A percentile compares a stretch with the other conserved stretches of the same genome.
Evolutionary conservation across 2,113 vertebrate species (phyloP).

Genomic region (Dunckerocampus dactyliophorus): DNA sequence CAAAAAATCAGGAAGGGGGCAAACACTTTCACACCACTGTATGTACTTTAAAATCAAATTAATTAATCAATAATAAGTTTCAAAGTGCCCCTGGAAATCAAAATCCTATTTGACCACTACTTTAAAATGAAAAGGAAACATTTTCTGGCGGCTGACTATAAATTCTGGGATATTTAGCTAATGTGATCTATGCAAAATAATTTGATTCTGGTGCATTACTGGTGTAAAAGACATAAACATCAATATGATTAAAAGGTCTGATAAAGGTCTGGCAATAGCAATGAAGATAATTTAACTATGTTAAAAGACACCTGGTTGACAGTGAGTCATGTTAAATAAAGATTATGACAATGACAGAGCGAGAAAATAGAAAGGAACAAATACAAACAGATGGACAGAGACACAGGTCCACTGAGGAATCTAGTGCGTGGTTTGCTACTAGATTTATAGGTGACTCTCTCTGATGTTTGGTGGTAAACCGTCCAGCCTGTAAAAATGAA

Average conservation of each 20-base stretch:
- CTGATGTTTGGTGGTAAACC: constrained; percentile 98
- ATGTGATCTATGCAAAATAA: background rate
- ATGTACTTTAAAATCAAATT: no score
- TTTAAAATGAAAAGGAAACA: constrained; percentile 24
- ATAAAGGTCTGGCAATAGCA: constrained; percentile 18
- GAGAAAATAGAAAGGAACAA: constrained; percentile 75
- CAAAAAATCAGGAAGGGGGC: no score
- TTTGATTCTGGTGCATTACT: background rate
- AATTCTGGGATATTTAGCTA: background rate
- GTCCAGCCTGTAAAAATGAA: constrained; percentile 95
- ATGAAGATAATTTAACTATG: background rate
- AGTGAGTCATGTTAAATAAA: constrained; percentile 45
- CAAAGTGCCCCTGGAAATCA: no score
- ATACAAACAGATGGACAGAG: constrained; percentile 82
- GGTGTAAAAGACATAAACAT: background rate
- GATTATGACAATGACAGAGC: constrained; percentile 46
- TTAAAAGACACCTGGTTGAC: constrained; percentile 13
- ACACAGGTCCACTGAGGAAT: constrained; percentile 99
- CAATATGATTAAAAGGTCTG: background rate
- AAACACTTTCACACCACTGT: no score
- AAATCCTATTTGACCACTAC: no score
- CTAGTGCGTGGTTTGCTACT: constrained; percentile 99
- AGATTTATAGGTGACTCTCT: constrained; percentile 99
- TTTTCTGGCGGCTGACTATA: constrained; percentile 18
- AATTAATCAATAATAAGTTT: no score